A percentile compares a stretch with the other conserved stretches of the same genome.
Evolutionary conservation across 2,113 vertebrate species (phyloP).

Genomic region (Amazona guildingii): DNA sequence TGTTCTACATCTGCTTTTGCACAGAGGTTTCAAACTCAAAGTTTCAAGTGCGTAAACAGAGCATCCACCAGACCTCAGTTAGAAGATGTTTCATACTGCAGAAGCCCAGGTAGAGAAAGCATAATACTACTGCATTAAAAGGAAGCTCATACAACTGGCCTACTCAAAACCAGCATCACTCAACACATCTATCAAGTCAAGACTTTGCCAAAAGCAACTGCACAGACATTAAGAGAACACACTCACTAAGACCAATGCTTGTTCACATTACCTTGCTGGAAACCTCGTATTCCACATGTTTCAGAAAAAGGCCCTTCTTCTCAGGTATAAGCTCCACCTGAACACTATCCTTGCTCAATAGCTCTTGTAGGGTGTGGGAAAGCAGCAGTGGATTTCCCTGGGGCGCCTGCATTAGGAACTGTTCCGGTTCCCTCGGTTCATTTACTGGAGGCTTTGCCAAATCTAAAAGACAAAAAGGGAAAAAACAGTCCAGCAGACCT

Average conservation of each 20-base stretch:
- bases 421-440: slow-evolving; percentile 71
- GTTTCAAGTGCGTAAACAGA: neutral
- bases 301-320: slow-evolving; percentile 97
- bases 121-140: neutral
- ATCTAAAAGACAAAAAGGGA: slow-evolving; percentile 73
- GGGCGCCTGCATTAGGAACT: slow-evolving; percentile 81
- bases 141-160: neutral
- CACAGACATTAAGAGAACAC: neutral
- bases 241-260: neutral
- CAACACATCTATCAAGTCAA: neutral
- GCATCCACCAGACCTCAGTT: neutral
- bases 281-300: slow-evolving; percentile 97
- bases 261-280: slow-evolving; percentile 84
- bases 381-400: slow-evolving; percentile 84
- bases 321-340: slow-evolving; percentile 94
- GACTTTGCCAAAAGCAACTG: neutral
- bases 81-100: neutral
- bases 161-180: neutral
- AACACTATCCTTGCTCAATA: slow-evolving; percentile 85
- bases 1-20: neutral
- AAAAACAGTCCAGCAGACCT: neutral
- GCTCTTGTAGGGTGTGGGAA: slow-evolving; percentile 81
- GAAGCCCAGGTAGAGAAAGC: neutral
- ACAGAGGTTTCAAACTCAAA: neutral
- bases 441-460: slow-evolving; percentile 78